Evolutionary conservation across 92 coral and sea anemone genomes (phyloP).

Genomic region (Epizoanthus illoricatus): DNA sequence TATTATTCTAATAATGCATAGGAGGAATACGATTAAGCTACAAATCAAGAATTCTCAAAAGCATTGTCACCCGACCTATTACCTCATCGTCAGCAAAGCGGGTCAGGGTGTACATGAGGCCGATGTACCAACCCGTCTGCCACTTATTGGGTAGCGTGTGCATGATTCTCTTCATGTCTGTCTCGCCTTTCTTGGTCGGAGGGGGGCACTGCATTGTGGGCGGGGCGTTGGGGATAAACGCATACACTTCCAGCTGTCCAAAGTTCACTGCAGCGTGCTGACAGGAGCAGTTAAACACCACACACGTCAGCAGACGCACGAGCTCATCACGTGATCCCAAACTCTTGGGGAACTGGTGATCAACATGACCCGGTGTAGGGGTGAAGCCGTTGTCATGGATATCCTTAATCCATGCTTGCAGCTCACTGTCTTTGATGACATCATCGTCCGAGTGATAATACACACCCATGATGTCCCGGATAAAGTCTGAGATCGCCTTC

Average conservation of each 20-base stretch:
- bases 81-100: slow-evolving; percentile 13
- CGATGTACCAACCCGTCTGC: slow-evolving; percentile 7
- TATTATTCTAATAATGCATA: too few species aligned
- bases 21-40: too few species aligned
- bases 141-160: slow-evolving; percentile 9
- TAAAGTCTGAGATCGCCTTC: slow-evolving; percentile 7
- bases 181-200: slow-evolving; percentile 8
- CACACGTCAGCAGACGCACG: slow-evolving; percentile 6
- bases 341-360: slow-evolving; percentile 3
- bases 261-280: slow-evolving; percentile 22
- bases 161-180: not conserved
- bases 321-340: not conserved
- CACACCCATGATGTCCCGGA: not conserved
- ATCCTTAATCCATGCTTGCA: slow-evolving; percentile 20
- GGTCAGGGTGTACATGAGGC: slow-evolving; percentile 9
- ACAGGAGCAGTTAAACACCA: not conserved
- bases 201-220: slow-evolving; percentile 11
- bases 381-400: slow-evolving; percentile 15
- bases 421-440: not conserved
- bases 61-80: too few species aligned
- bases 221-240: slow-evolving; percentile 25
- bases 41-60: not conserved
- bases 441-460: not conserved
- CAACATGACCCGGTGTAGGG: not conserved
- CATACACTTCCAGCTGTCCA: slow-evolving; percentile 5